A percentile compares a stretch with the other conserved stretches of the same genome.
Evolutionary conservation across 2,888 invertebrate species (phyloP).

Genomic region (Cerceris ruficornis): DNA sequence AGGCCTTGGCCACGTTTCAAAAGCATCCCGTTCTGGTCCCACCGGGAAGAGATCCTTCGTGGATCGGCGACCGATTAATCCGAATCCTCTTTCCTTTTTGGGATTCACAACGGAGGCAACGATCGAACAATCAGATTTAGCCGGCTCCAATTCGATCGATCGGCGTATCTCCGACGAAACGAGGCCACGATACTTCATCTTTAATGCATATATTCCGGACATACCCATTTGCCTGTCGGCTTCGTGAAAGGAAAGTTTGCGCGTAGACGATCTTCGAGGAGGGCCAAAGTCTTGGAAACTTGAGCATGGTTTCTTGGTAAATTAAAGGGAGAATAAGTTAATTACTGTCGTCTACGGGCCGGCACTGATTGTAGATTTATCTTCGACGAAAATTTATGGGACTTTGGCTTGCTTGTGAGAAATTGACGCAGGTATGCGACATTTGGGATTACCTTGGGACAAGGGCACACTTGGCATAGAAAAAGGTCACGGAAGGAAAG

Average conservation of each 20-base stretch:
- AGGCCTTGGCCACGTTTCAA: constrained; percentile 55
- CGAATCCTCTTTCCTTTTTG: constrained; percentile 25
- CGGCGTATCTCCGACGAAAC: constrained; percentile 3
- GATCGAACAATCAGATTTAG: constrained; percentile 17
- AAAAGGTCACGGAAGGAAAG: too few relatives aligned
- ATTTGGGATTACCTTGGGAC: too few relatives aligned
- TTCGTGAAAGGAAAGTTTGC: neutral
- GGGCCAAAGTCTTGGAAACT: too few relatives aligned
- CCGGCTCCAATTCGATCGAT: neutral
- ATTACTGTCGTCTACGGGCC: too few relatives aligned
- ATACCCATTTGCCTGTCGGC: constrained; percentile 10
- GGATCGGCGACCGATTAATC: constrained; percentile 47
- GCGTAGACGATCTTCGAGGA: too few relatives aligned
- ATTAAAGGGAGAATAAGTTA: too few relatives aligned
- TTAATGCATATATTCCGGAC: constrained; percentile 23
- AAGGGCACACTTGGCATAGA: too few relatives aligned
- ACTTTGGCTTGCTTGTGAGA: too few relatives aligned
- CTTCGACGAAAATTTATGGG: too few relatives aligned
- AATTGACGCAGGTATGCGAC: too few relatives aligned
- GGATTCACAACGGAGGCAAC: constrained; percentile 16
- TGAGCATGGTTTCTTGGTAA: too few relatives aligned
- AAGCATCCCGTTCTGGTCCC: constrained; percentile 33
- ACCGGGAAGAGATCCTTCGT: neutral
- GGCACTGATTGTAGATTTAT: too few relatives aligned
- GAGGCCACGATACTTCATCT: constrained; percentile 20